Evolutionary conservation across 1,140 invertebrate genomes (phyloP), one percentile per base, ranked within the genome.

Genomic region (Zaprionus ghesquierei): DNA sequence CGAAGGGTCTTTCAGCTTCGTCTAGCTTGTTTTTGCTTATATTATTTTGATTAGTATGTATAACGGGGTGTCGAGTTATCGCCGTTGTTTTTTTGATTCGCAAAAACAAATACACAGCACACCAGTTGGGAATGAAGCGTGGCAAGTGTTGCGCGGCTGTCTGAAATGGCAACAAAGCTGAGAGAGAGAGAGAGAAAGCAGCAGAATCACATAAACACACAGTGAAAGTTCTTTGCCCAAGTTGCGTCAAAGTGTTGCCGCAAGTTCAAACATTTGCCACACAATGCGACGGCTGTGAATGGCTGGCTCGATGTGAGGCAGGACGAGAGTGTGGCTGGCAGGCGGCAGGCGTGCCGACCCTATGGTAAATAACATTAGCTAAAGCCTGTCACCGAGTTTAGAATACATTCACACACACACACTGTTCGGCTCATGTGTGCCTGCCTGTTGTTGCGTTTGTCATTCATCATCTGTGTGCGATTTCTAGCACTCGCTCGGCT

Each of bases 401-500:
- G 62, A 80, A 69, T 46, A 63, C 38, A 65, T 22, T 23, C 50
- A 27, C 3, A 50, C 8, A 56, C 9, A 35, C 33, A 63, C 12
- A 53, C 29, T 49, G 31, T 63, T 64, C 25, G 38, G 27, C 46
- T 64, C 62, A 50, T 56, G 51, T 81, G 75, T 75, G 68, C 51
- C 51, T 61, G 56, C 78, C 65, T 75, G 69, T 79, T 66, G 66
- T 66, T 75, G 69, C 25, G 65, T 64, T 64, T 62, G 63, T 72
- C 84, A 87, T 87, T 69, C 84, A 87, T 87, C 84, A 87, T 87
- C 76, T 70, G 69, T 63, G 44, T 62, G 79, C 79, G 76, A 80
- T 84, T 87, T 79, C 81, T 76, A 61, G 71, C 65, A 79, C 72
- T 79, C 66, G 54, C 62, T 61, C 61, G 44, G 60, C 38, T 35